These are phyloP conservation scores for Hypocryptadius cinnamomeus DNA, from an alignment of 2,113 vertebrate genomes.

Conservation along the genomic window DNA sequence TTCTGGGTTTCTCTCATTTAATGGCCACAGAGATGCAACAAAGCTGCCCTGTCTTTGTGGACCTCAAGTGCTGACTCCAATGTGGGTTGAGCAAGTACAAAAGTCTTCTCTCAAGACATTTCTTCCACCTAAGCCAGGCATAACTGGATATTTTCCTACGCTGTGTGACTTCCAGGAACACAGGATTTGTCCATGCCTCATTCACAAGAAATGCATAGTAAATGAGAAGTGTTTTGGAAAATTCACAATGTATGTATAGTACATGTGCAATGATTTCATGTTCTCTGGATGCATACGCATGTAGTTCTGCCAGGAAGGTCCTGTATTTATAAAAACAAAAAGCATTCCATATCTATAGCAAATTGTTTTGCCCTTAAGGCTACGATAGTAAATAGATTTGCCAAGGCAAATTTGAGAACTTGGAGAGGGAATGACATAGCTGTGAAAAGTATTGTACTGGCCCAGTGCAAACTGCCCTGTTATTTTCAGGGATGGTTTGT, in stretches of 20 bases:
- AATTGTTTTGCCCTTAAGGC: not conserved
- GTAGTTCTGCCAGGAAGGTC: conserved; percentile 16
- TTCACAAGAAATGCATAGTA: conserved; percentile 26
- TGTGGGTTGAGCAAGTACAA: not conserved
- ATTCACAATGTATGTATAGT: not conserved
- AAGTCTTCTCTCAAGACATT: not conserved
- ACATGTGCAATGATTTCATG: conserved; percentile 29
- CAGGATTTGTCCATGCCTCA: conserved; percentile 7
- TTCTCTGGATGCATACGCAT: not conserved
- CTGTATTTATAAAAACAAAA: not conserved
- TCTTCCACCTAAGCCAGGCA: conserved; percentile 8
- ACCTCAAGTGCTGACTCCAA: not conserved
- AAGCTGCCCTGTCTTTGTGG: not conserved
- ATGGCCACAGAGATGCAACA: not conserved
- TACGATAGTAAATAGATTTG: not conserved
- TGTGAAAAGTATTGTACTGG: not conserved
- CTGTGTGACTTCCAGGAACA: not conserved
- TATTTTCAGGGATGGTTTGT: not conserved
- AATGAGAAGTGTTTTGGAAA: conserved; percentile 43
- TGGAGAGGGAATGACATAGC: not conserved
- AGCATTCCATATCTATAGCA: not conserved
- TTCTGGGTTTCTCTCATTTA: not conserved
- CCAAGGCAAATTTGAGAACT: not conserved
- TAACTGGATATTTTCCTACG: conserved; percentile 3
- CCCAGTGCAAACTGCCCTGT: not conserved